These are phyloP conservation scores for Phalloptychus januarius DNA, from an alignment of 2,797 vertebrate species.

Conservation along the genomic window DNA sequence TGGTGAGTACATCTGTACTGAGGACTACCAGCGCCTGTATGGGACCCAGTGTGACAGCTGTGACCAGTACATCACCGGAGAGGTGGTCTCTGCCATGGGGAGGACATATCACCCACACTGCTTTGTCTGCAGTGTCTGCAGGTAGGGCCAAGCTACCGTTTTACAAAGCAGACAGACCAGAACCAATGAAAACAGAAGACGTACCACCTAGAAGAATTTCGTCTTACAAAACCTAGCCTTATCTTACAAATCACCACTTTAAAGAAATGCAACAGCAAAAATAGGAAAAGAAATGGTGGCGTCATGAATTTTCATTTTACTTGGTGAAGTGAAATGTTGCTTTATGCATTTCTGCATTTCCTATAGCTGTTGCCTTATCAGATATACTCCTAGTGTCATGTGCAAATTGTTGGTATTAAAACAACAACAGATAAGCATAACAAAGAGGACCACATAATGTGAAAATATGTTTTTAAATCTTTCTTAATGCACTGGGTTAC, in stretches of 20 bases:
- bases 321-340: neutral
- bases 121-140: slow-evolving; percentile 95
- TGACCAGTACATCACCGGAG: slow-evolving; percentile 91
- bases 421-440: neutral
- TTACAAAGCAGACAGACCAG: neutral
- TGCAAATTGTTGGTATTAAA: neutral
- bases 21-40: slow-evolving; percentile 95
- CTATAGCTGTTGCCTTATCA: neutral
- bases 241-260: neutral
- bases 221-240: neutral
- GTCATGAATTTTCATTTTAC: neutral
- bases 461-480: neutral
- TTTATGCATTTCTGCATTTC: neutral
- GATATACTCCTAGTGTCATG: neutral
- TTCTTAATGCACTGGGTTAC: neutral
- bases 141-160: slow-evolving; percentile 50
- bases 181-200: neutral
- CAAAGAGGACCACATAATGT: neutral
- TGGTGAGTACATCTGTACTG: slow-evolving; percentile 94
- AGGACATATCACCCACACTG: slow-evolving; percentile 95
- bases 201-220: neutral
- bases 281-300: neutral
- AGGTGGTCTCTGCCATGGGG: slow-evolving; percentile 94
- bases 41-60: slow-evolving; percentile 96
- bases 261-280: neutral